Evolutionary conservation across 2,888 invertebrate species (phyloP).

Genomic region (Limenitis arthemis): DNA sequence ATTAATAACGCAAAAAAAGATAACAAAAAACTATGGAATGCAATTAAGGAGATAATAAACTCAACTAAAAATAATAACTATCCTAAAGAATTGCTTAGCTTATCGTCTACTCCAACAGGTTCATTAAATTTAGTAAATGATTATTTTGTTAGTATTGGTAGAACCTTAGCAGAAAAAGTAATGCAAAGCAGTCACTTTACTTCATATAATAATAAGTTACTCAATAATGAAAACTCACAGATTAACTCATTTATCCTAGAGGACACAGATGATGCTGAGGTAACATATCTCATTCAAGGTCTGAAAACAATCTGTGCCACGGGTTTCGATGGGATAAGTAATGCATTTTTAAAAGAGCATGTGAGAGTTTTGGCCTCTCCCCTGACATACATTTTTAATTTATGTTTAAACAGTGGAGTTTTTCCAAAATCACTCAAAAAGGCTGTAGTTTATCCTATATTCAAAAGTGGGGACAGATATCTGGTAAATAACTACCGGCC

Average conservation of each 20-base stretch:
- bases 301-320: neutral
- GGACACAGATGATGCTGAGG: constrained; percentile 10
- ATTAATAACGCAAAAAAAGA: constrained; percentile 10
- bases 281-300: no score
- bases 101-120: neutral
- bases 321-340: constrained; percentile 7
- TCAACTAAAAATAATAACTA: neutral
- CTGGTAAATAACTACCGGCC: constrained; percentile 10
- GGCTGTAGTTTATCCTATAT: constrained; percentile 12
- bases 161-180: no score
- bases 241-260: constrained; percentile 2
- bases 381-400: constrained; percentile 11
- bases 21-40: constrained; percentile 10
- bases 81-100: neutral
- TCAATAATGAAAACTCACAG: no score
- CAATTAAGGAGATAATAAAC: constrained; percentile 11
- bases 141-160: constrained; percentile 13
- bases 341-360: constrained; percentile 6
- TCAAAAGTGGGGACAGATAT: constrained; percentile 9
- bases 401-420: constrained; percentile 3
- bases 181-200: no score
- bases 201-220: no score
- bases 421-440: constrained; percentile 13
- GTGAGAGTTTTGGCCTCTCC: constrained; percentile 1
- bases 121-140: constrained; percentile 7